A percentile compares a stretch with the other conserved stretches of the same genome.
These are phyloP conservation scores for Macrophya annulata DNA, from an alignment of 2,888 invertebrate genomes.

Conservation along the genomic window DNA sequence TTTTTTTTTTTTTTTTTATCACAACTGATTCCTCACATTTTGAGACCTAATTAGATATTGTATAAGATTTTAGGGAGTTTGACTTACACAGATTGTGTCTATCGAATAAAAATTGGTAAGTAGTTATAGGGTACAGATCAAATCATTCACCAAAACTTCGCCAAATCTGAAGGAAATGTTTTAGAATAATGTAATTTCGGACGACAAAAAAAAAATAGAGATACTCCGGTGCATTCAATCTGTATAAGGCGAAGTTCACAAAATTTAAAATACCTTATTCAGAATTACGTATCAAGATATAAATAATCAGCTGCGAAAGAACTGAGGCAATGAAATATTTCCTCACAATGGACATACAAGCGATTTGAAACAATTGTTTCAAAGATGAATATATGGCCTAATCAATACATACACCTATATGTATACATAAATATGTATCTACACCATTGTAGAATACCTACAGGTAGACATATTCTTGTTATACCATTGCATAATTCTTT, in stretches of 20 bases:
- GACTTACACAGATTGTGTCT: background rate
- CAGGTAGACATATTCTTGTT: background rate
- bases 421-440: background rate
- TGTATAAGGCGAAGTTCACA: background rate
- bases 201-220: no score
- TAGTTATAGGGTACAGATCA: no score
- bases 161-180: no score
- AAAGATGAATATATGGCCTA: no score
- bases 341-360: background rate
- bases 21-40: no score
- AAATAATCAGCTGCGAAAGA: background rate
- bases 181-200: no score
- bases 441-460: background rate
- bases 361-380: background rate
- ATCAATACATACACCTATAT: background rate
- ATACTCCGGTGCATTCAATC: background rate
- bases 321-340: background rate
- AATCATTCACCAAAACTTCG: no score
- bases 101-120: background rate
- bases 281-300: background rate
- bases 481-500: conserved; percentile 3
- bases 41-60: background rate
- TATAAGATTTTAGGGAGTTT: background rate
- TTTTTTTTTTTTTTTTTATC: no score
- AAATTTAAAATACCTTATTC: background rate